These are phyloP conservation scores for Gyps fulvus DNA, from an alignment of 2,113 vertebrate genomes.

Conservation along the genomic window DNA sequence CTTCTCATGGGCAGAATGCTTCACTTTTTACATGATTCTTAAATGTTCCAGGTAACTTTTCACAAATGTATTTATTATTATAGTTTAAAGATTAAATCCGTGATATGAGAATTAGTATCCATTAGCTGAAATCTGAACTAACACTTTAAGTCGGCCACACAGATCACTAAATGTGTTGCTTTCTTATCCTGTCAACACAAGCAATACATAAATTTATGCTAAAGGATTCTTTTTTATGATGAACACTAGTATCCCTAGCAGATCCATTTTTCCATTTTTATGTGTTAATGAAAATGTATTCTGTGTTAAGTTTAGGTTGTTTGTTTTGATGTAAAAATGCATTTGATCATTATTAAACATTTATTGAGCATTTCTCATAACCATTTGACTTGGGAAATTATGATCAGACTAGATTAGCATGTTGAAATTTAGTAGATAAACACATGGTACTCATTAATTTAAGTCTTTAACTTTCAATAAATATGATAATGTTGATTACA, in stretches of 20 bases:
- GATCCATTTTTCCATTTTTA: background rate
- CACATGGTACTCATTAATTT: background rate
- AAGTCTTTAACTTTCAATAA: background rate
- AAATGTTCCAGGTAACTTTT: background rate
- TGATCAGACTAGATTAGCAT: background rate
- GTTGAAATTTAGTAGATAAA: slow-evolving; percentile 18
- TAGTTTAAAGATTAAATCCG: background rate
- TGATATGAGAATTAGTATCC: background rate
- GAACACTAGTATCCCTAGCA: background rate
- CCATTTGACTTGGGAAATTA: background rate
- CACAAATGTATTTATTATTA: background rate
- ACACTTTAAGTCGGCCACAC: background rate
- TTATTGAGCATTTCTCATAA: background rate
- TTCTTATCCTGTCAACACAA: background rate
- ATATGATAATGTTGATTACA: slow-evolving; percentile 16
- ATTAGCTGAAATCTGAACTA: background rate
- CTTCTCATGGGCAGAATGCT: background rate
- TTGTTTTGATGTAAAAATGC: background rate
- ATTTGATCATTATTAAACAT: background rate
- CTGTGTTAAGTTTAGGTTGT: background rate
- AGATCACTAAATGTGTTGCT: background rate
- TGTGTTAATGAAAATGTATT: background rate
- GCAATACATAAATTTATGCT: background rate
- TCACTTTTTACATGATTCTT: background rate
- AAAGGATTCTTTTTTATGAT: background rate